phyloP scores from a whole-genome alignment of 64 coral and sea anemone species.

The Orbicella faveolata region DNA sequence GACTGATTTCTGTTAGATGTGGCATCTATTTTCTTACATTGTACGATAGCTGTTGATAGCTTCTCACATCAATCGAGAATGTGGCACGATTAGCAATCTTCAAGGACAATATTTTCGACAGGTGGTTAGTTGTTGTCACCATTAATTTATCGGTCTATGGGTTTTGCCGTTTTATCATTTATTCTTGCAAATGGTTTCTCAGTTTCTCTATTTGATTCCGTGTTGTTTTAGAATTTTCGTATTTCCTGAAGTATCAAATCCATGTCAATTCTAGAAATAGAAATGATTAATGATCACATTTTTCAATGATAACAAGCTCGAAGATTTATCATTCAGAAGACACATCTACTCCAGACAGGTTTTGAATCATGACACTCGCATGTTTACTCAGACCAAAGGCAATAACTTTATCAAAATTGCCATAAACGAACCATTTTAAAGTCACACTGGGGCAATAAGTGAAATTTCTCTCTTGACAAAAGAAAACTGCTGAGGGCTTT shows the following conservation, averaged over 20 bases:
- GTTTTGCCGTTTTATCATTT: too few relatives aligned
- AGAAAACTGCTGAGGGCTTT: too few relatives aligned
- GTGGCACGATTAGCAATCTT: too few relatives aligned
- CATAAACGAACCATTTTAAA: background rate
- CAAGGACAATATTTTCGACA: too few relatives aligned
- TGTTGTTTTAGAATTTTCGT: conserved; percentile 2
- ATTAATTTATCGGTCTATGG: too few relatives aligned
- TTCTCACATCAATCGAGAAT: too few relatives aligned
- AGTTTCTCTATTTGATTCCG: background rate
- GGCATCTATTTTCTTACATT: too few relatives aligned
- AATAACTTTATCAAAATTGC: background rate
- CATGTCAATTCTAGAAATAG: background rate
- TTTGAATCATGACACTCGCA: background rate
- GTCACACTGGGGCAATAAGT: too few relatives aligned
- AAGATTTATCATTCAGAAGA: conserved; percentile 13
- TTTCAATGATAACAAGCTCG: background rate
- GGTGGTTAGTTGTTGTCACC: too few relatives aligned
- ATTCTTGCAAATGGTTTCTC: background rate
- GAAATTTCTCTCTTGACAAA: too few relatives aligned
- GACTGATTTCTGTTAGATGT: too few relatives aligned
- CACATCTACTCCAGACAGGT: background rate
- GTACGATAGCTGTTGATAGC: too few relatives aligned
- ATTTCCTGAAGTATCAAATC: conserved; percentile 25
- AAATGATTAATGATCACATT: conserved; percentile 2
- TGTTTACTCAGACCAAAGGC: background rate